Evolutionary conservation across 2,888 invertebrate genomes (phyloP), one percentile per base, ranked within the genome.

Genomic region (Microctonus hyperodae): DNA sequence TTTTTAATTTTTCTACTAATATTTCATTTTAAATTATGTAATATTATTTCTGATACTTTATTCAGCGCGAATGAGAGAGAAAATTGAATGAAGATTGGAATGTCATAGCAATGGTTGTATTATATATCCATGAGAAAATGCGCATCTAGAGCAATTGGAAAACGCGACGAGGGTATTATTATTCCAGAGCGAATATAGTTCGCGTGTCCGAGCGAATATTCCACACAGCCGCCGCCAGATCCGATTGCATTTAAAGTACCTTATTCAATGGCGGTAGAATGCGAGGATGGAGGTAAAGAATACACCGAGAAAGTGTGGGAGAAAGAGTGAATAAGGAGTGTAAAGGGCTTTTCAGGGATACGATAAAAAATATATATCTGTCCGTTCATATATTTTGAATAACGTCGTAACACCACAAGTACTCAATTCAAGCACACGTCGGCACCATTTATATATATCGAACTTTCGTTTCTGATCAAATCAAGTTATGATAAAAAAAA

Each of bases 201-300:
- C 73, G 62, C 67, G 70, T 68, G 72, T 73, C 70, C 70, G 65
- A 57, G 64, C 70, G 69, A 70, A 72, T 64, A 68, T 73, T 71
- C 65, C 65, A 69, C 66, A 57, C 70, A 70, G 65, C 61, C 68
- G 67, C 69, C 65, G 65, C 64, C 68, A 72, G 71, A 76, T 75
- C 75, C 76, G 70, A 77, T 78, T 76, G 76, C 76, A 76, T 79
- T 76, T 74, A 76, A 79, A 79, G 75, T 74, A 71, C 73, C 75
- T 74, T 73, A 78, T 79, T 78, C 65, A 55, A 48, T 56, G 48
- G 57, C 23, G 28, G 16, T 53, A 13, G 55, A 23, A 44, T 50
- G 28, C 16, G 20, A 23, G 11, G 25, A 35, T 28, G 64, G 55
- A 44, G 23, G 57, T 40, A 23, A 20, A 50, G 33, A 40, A 40